A percentile compares a stretch with the other conserved stretches of the same genome.
Conservation (phyloP, 1,140 invertebrate genomes). For the Trachymyrmex cornetzi region DNA sequence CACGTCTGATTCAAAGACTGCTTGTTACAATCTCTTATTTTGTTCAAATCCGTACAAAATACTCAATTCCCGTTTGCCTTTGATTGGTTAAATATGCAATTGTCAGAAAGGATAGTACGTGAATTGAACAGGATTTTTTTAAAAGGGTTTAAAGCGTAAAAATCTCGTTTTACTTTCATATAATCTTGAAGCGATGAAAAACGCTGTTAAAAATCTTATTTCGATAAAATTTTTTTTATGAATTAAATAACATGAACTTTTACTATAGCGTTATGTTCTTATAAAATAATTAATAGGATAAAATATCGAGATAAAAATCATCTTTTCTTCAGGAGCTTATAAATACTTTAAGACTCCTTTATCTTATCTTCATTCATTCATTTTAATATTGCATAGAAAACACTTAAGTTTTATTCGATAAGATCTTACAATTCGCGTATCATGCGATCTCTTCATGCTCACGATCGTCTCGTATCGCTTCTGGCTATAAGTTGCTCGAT, state of each 20-base stretch:
- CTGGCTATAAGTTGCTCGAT: constrained; percentile 37
- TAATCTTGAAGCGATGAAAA: not conserved
- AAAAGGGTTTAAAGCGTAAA: not conserved
- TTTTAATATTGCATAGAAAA: constrained; percentile 46
- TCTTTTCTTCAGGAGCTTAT: not conserved
- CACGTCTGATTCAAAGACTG: constrained; percentile 12
- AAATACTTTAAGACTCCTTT: constrained; percentile 19
- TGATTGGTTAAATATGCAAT: constrained; percentile 1
- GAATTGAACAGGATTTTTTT: not conserved
- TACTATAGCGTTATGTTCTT: too few relatives aligned
- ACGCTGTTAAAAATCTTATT: not conserved
- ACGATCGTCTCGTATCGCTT: constrained; percentile 30
- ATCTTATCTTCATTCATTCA: constrained; percentile 14
- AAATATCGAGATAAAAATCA: not conserved
- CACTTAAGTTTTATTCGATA: constrained; percentile 51
- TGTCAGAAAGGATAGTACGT: not conserved
- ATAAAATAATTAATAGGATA: not conserved
- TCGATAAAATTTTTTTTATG: not conserved
- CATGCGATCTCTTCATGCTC: not conserved
- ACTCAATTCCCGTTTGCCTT: not conserved
- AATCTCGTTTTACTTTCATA: not conserved
- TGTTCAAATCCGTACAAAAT: not conserved
- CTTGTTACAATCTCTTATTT: constrained; percentile 23
- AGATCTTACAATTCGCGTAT: constrained; percentile 30
- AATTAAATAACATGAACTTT: not conserved